Percentiles rank a stretch among this genome's conserved stretches.
These are phyloP conservation scores for Blastobasis lacticolella DNA, from an alignment of 2,888 invertebrate genomes.

Conservation along the genomic window DNA sequence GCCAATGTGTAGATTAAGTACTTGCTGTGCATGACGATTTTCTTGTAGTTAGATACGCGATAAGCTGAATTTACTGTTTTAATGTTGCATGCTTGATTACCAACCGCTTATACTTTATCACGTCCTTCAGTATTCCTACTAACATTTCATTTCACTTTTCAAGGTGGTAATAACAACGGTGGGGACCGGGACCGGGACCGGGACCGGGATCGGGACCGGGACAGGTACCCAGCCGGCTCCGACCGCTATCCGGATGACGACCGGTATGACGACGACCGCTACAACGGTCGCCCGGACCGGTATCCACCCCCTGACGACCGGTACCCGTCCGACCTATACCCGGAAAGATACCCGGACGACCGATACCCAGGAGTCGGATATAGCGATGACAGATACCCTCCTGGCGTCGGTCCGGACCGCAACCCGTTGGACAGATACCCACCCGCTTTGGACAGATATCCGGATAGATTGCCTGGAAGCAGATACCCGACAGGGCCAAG, in stretches of 20 bases:
- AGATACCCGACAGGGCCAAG: slow-evolving; percentile 43
- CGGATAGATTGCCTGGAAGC: slow-evolving; percentile 59
- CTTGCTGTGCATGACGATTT: too few species aligned
- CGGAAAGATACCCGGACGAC: slow-evolving; percentile 46
- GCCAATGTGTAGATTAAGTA: too few species aligned
- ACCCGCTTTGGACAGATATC: slow-evolving; percentile 63
- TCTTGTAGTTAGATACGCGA: too few species aligned
- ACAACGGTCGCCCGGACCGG: slow-evolving; percentile 65
- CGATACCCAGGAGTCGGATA: slow-evolving; percentile 48
- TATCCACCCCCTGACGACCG: slow-evolving; percentile 67
- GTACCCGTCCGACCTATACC: slow-evolving; percentile 70
- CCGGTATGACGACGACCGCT: slow-evolving; percentile 68
- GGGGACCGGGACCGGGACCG: slow-evolving; percentile 42
- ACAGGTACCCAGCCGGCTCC: slow-evolving; percentile 60
- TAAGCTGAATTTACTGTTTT: too few species aligned
- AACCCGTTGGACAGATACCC: slow-evolving; percentile 56
- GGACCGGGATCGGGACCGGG: slow-evolving; percentile 33
- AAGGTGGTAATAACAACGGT: slow-evolving; percentile 57
- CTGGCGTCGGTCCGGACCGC: slow-evolving; percentile 46
- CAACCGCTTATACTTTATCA: slow-evolving; percentile 5
- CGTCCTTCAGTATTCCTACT: slow-evolving; percentile 9
- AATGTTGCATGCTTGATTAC: not conserved
- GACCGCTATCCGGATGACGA: slow-evolving; percentile 68
- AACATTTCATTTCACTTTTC: slow-evolving; percentile 19
- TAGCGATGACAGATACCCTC: slow-evolving; percentile 66